Evolutionary conservation across 2,797 vertebrate genomes (phyloP), one percentile per base, ranked within the genome.

Genomic region (Pseudochromis fuscus): DNA sequence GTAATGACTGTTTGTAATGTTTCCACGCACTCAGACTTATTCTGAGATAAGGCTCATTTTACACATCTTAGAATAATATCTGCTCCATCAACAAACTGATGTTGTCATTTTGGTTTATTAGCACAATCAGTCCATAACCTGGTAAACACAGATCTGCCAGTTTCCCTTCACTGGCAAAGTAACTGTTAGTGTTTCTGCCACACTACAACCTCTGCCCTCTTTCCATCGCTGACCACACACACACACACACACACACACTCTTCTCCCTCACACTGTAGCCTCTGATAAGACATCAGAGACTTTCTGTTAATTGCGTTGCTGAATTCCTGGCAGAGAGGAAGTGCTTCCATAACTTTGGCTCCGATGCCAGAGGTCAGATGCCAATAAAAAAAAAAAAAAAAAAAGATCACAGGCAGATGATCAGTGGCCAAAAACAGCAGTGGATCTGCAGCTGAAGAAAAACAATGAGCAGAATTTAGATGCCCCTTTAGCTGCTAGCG

Each of bases 261-360:
- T n/a, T n/a, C 35, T 38, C 35, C 19, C 18, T 19, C 61, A 42
- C 67, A 19, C 52, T 10, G 15, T 46, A 37, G 60, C 3, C 13
- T 68, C 25, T 77, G 89, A 91, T 88, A 88, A 90, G 71, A 88
- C 75, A 85, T 91, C 85, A 84, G 82, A 90, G 75, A 67, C 52
- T 55, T 84, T 79, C 73, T 67, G 82, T 77, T 87, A 86, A 90
- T 90, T 87, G 71, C 69, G 56, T 58, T 5, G 52, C 80, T 79
- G 69, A 80, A 82, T 89, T 92, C 86, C 82, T 87, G 84, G 77
- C 74, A 86, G 62, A 76, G 72, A 87, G 87, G 85, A 88, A 79
- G 76, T 72, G 71, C 86, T 87, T 89, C 88, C 69, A 83, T 83
- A 68, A 88, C 74, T 58, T 58, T 42, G 23, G 52, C 72, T 82